Evolutionary conservation across 2,888 invertebrate genomes (phyloP), one percentile per base, ranked within the genome.

Genomic region (Nymphalis polychloros): DNA sequence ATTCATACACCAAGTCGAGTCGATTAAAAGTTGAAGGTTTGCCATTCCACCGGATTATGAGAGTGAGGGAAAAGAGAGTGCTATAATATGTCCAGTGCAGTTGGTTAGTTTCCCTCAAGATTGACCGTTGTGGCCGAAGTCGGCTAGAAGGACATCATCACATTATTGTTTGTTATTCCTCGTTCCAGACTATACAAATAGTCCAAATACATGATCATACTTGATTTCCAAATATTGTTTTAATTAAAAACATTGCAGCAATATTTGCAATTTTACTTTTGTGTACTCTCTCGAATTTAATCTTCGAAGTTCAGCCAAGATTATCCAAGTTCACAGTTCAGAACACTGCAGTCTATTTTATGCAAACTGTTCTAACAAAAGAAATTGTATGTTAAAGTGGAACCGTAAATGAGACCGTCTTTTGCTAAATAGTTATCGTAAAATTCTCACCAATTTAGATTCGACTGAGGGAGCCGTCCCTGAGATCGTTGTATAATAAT

Each of bases 361-460:
- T 60, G 61, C 49, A 55, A 67, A 67, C 48, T 55, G 49, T 62
- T 55, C 55, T 27, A 61, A 49, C 55, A 67, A 67, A 67, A 55
- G 35, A 48, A 68, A 68, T 63, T 68, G 70, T 70, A 59, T 60
- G 68, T 59, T 59, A 57, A 61, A 20, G 61, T 61, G 64, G 64
- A 53, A 59, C n/a, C 20, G 64, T 46, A 20, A 31, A 55, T 20
- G 67, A 62, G 67, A 65, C 47, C 64, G 27, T 46, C 60, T 70
- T 61, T 60, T 47, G 63, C 81, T 83, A 83, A 83, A 82, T 81
- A 82, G 80, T 70, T 77, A 74, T 83, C 88, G 78, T 89, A 87
- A 88, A 88, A 87, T 86, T 85, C 81, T 78, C 84, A 79, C 85
- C 88, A 87, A 89, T 89, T 88, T 86, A 80, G 86, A 88, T 84